Evolutionary conservation across 2,888 invertebrate genomes (phyloP).

Genomic region (Tinea trinotella): DNA sequence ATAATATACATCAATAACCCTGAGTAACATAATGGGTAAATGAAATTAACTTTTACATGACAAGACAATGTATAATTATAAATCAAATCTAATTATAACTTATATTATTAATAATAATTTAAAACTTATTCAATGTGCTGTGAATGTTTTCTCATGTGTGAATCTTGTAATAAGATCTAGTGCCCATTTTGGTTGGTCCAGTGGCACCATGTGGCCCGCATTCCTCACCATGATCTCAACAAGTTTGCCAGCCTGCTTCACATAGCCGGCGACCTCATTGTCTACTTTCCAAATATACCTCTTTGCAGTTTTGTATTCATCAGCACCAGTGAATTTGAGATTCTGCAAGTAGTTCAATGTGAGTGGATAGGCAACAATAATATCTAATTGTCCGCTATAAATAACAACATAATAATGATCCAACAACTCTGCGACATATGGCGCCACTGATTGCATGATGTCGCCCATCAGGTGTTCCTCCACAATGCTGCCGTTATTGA

Average conservation of each 20-base stretch:
- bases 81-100: too few species aligned
- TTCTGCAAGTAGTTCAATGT: slow-evolving; percentile 84
- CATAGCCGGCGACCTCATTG: slow-evolving; percentile 81
- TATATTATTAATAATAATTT: too few species aligned
- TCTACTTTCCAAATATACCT: slow-evolving; percentile 80
- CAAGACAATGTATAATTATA: too few species aligned
- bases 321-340: slow-evolving; percentile 77
- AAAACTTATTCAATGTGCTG: neutral
- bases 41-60: too few species aligned
- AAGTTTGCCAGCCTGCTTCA: slow-evolving; percentile 78
- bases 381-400: slow-evolving; percentile 93
- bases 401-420: slow-evolving; percentile 80
- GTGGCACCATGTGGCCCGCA: slow-evolving; percentile 88
- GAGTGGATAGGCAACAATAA: slow-evolving; percentile 90
- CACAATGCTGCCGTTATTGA: slow-evolving; percentile 76
- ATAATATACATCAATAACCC: too few species aligned
- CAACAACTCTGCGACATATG: slow-evolving; percentile 78
- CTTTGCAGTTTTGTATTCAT: slow-evolving; percentile 76
- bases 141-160: slow-evolving; percentile 68
- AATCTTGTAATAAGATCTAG: slow-evolving; percentile 80
- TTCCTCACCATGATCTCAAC: slow-evolving; percentile 82
- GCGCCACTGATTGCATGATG: slow-evolving; percentile 85
- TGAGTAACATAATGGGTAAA: too few species aligned
- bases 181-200: slow-evolving; percentile 84
- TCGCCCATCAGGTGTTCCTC: slow-evolving; percentile 81